Evolutionary conservation across 2,797 vertebrate species (phyloP).

Genomic region (Ficedula albicollis): DNA sequence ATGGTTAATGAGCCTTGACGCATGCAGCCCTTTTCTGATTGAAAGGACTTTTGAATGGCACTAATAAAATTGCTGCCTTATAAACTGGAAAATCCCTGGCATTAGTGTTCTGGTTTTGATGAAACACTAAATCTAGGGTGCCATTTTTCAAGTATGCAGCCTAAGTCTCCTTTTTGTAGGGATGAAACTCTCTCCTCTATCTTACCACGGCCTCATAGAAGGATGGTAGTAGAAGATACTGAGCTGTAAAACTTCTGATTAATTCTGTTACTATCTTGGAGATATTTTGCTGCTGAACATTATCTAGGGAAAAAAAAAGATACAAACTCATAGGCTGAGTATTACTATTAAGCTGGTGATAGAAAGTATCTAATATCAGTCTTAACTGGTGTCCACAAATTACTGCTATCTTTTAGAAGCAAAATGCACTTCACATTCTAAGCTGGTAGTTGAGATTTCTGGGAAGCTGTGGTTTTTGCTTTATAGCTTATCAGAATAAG

Average conservation of each 20-base stretch:
- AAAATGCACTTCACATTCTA: fast-evolving
- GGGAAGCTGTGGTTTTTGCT: not conserved
- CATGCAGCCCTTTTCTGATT: slow-evolving; percentile 11
- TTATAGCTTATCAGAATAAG: not conserved
- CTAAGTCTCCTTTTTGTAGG: not conserved
- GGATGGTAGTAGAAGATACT: not conserved
- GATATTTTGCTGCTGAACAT: not conserved
- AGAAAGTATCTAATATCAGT: not conserved
- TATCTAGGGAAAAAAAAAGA: not conserved
- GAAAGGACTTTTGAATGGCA: slow-evolving; percentile 38
- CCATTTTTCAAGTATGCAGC: not conserved
- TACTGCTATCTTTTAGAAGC: not conserved
- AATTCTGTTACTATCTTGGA: not conserved
- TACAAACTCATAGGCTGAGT: not conserved
- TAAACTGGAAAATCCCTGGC: slow-evolving; percentile 30
- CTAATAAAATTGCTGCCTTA: slow-evolving; percentile 43
- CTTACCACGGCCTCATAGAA: not conserved
- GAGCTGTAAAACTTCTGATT: not conserved
- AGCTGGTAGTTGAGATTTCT: not conserved
- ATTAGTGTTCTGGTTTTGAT: not conserved
- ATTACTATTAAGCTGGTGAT: not conserved
- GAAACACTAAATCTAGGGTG: not conserved
- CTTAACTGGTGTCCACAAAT: not conserved
- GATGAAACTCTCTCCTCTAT: not conserved
- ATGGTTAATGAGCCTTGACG: slow-evolving; percentile 46